Base-by-base conservation (phyloP, 1,140 invertebrate genomes). In the Cyclargus thomasi region DNA sequence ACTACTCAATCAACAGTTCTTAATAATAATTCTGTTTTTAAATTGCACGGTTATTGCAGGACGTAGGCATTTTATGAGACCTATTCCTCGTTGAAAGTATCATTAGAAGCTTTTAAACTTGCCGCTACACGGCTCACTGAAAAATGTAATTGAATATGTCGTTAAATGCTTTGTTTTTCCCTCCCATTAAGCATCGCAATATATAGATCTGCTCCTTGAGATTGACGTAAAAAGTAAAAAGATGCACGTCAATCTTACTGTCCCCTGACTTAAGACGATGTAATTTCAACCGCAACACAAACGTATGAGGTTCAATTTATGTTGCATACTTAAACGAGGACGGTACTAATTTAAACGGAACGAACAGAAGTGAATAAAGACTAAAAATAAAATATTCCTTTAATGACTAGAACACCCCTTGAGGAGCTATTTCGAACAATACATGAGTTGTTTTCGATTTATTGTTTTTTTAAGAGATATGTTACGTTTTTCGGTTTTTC, bases 261-360 rank as follows among this genome's bases (percentile, higher is more conserved):
- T 55, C 53, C 53, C 53, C 6, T 55, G 17, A 18, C 53, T n/a
- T 4, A 55, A 55, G 17, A 16, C 47, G 14, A 18, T 55, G n/a
- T 3, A 55, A 17, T n/a, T 55, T 55, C 1, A 18, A 55, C 11
- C 16, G 1, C 18, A 17, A 17, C n/a, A n/a, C 53, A 8, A 55
- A 4, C 0, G 5, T 1, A 55, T 55, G 18, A 17, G 18, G 14
- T 55, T 55, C 7, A 16, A n/a, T 55, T 17, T 18, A 18, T 55
- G n/a, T 17, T 53, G 67, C 20, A n/a, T 20, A n/a, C n/a, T 62
- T 55, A 63, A 21, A 69, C 29, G 29, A 77, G 70, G 82, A 80
- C 78, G 68, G 77, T 80, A 77, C 74, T 82, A 85, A 87, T 87
- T 86, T 85, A 80, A 82, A 78, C 69, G 67, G 18, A 55, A 78